Conservation (phyloP, 2,888 invertebrate species). For the Orthosia cruda region DNA sequence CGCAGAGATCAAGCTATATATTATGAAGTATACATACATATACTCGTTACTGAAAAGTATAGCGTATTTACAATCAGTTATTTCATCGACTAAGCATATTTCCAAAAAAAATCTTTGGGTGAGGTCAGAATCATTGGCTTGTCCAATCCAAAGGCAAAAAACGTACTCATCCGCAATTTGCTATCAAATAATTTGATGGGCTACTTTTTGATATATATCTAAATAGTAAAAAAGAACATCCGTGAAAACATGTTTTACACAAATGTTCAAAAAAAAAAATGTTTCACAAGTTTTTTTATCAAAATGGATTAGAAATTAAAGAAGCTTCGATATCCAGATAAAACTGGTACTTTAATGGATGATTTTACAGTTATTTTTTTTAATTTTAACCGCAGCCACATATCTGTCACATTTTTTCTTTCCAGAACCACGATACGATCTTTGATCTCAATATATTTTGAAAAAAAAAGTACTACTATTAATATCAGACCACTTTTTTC, state of each 20-base stretch:
- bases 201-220: conserved; percentile 1
- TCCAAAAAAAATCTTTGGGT: not conserved
- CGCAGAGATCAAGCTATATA: too few relatives aligned
- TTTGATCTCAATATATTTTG: conserved; percentile 36
- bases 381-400: conserved; percentile 1
- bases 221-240: not conserved
- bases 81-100: not conserved
- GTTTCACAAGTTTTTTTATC: not conserved
- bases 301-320: not conserved
- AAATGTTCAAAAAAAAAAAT: not conserved
- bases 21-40: too few relatives aligned
- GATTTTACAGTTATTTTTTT: conserved; percentile 10
- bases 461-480: conserved; percentile 22
- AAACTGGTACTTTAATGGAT: not conserved
- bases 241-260: not conserved
- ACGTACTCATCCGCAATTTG: conserved; percentile 2
- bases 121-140: conserved; percentile 21
- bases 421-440: conserved; percentile 29
- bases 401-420: conserved; percentile 25
- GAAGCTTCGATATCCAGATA: not conserved
- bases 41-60: not conserved
- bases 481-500: conserved; percentile 39
- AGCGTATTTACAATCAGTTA: conserved; percentile 6
- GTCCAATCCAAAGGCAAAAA: conserved; percentile 1
- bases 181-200: conserved; percentile 12